These are phyloP conservation scores for Actinemys pallida DNA, from an alignment of 2,113 vertebrate species.

Conservation along the genomic window DNA sequence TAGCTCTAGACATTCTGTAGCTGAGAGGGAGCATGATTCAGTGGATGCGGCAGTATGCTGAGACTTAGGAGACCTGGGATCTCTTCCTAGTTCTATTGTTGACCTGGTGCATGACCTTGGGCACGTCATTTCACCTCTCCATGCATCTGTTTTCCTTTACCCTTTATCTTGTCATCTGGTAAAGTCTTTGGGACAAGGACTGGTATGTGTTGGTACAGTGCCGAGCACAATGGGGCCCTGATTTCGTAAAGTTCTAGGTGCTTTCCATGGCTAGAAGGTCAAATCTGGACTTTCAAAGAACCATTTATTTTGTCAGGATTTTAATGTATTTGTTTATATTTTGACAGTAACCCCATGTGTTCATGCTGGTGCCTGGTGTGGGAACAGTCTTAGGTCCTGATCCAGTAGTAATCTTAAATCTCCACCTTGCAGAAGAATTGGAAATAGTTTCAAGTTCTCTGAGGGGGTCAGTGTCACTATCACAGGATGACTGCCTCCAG, in stretches of 20 bases:
- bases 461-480: not conserved
- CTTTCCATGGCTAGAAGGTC: not conserved
- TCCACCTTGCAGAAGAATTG: not conserved
- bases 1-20: not conserved
- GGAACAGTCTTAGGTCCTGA: not conserved
- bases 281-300: not conserved
- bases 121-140: not conserved
- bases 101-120: not conserved
- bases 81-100: not conserved
- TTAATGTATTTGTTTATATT: not conserved
- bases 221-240: not conserved
- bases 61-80: not conserved
- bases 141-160: not conserved
- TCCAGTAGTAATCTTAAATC: not conserved
- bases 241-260: not conserved
- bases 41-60: not conserved
- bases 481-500: too few relatives aligned
- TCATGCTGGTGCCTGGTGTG: not conserved
- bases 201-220: not conserved
- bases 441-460: conserved; percentile 21
- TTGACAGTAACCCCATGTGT: not conserved
- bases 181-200: not conserved
- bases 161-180: not conserved
- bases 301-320: not conserved
- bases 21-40: not conserved